These are phyloP conservation scores for Drosophila novamexicana DNA, from an alignment of 1,140 invertebrate genomes.

Conservation along the genomic window DNA sequence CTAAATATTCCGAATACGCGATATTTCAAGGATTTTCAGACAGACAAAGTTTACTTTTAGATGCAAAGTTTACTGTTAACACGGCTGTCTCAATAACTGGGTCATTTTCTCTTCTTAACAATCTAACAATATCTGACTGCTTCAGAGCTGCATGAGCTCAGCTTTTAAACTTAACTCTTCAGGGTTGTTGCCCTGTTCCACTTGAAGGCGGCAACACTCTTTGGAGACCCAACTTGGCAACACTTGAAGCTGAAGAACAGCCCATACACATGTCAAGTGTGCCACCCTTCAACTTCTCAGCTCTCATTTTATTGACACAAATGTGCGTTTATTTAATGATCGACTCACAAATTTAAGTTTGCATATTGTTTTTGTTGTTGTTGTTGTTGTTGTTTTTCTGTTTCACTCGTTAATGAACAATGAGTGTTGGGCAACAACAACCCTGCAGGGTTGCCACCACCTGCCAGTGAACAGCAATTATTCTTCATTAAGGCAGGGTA, in stretches of 20 bases:
- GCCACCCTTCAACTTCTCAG: constrained; percentile 56
- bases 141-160: background rate
- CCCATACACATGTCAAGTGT: constrained; percentile 51
- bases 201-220: background rate
- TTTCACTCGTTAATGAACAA: constrained; percentile 1
- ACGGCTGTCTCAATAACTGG: background rate
- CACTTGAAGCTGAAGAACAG: constrained; percentile 8
- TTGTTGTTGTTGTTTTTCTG: background rate
- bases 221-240: background rate
- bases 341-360: constrained; percentile 8
- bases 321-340: constrained; percentile 13
- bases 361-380: background rate
- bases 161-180: background rate
- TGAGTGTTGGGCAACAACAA: constrained; percentile 1
- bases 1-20: constrained; percentile 1
- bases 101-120: background rate
- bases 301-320: constrained; percentile 61
- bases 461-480: background rate
- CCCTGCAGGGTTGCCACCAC: constrained; percentile 2
- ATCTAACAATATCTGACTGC: background rate
- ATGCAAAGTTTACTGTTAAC: too few relatives aligned
- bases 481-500: constrained; percentile 10
- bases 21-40: background rate
- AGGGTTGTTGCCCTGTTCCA: constrained; percentile 25
- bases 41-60: too few relatives aligned